Base-by-base conservation (phyloP, 2,797 vertebrate species). In the Xiphophorus birchmanni region DNA sequence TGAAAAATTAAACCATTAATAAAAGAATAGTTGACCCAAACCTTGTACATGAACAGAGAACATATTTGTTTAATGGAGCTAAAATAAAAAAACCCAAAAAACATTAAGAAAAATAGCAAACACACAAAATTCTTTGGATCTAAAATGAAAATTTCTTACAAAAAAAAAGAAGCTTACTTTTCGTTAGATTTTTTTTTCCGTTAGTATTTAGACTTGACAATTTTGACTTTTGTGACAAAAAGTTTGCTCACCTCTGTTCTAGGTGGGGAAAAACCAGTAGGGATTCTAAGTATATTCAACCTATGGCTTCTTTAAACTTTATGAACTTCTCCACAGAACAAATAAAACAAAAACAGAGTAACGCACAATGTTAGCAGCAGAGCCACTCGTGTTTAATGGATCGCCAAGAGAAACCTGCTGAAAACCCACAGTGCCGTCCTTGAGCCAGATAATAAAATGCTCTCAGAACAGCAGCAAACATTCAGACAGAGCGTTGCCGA, bases 381-480 rank as follows among this genome's bases (percentile, higher is more conserved):
- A 60, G 18, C 67, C 83, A 40, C 78, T 85, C 54, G 76, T 65
- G 44, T 60, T 83, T 88, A 89, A 92, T 86, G 82, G 86, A 88
- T 84, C 90, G 60, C 86, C 78, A 80, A 84, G 78, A 77, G 40
- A 77, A 6, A 73, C 54, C 44, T 67, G 78, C 74, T 82, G 63
- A 35, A 84, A 73, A 79, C 78, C 87, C 77, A 72, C 75, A 73
- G 67, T 18, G 12, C 60, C 52, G 74, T 80, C 82, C 81, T 86
- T 84, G 73, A 82, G 29, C 21, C 50, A 10, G 26, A 18, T 29
- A 74, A 60, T 37, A 75, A 80, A 82, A 76, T 4, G 3, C 63
- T 40, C 45, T 9, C 56, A 76, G 73, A 63, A 69, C 72, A 78
- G 35, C 4, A 2, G 71, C 45, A 6, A 8, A 89, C 73, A 82